phyloP scores from a whole-genome alignment of 35 echinoderm and acorn worm species.

The Lytechinus variegatus region DNA sequence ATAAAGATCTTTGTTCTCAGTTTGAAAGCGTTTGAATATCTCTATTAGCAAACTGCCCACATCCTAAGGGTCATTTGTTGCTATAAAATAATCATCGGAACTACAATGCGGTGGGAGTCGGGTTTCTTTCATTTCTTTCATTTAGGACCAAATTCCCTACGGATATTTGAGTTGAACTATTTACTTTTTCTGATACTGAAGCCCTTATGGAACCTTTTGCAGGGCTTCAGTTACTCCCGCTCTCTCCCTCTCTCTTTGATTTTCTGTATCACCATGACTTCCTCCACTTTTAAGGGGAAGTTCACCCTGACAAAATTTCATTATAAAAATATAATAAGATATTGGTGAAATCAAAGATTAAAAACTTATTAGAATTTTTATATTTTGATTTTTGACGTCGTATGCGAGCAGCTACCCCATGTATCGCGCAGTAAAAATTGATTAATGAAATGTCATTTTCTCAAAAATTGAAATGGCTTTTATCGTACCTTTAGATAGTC shows the following conservation, averaged over 20 bases:
- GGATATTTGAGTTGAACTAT: slow-evolving; percentile 28
- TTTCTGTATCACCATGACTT: slow-evolving; percentile 1
- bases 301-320: too few species aligned
- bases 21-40: background rate
- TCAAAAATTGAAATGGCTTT: too few species aligned
- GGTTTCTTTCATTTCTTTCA: background rate
- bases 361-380: too few species aligned
- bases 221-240: background rate
- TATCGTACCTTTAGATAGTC: too few species aligned
- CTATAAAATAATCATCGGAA: slow-evolving; percentile 20
- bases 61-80: slow-evolving; percentile 21
- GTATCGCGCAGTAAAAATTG: too few species aligned
- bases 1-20: background rate
- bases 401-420: too few species aligned
- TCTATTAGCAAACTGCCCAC: slow-evolving; percentile 34
- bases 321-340: too few species aligned
- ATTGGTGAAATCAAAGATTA: too few species aligned
- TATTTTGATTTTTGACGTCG: too few species aligned
- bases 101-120: background rate
- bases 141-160: background rate
- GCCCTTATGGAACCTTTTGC: background rate
- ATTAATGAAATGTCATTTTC: too few species aligned
- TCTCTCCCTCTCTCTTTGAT: background rate
- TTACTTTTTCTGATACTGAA: background rate
- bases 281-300: background rate